These are phyloP conservation scores for Rhinella marina DNA, from an alignment of 2,797 vertebrate genomes.

Conservation along the genomic window DNA sequence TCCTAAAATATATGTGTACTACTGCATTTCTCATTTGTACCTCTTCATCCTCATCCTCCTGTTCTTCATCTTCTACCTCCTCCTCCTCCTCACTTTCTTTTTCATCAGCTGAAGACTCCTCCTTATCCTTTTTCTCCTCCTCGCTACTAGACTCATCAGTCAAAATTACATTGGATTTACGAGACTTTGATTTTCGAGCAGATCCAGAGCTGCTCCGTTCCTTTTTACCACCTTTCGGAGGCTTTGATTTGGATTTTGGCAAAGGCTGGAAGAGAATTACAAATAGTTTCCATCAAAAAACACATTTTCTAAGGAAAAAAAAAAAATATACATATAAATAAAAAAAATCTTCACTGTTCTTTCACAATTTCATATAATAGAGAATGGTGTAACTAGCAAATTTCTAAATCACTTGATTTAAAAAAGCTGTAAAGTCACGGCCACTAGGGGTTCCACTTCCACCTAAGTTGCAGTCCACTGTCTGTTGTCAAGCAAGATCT, in stretches of 20 bases:
- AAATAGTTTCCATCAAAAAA: conserved; percentile 2
- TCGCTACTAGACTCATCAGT: conserved; percentile 93
- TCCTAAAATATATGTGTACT: neutral
- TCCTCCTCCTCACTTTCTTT: conserved; percentile 80
- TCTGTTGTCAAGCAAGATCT: no score
- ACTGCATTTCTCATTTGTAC: neutral
- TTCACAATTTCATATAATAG: no score
- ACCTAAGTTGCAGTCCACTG: no score
- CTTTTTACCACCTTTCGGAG: conserved; percentile 80
- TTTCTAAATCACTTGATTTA: no score
- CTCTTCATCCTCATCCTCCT: conserved; percentile 29
- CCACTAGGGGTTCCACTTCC: no score
- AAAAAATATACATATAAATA: neutral
- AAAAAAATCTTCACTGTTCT: neutral
- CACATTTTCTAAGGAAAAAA: neutral
- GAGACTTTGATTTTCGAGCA: conserved; percentile 75
- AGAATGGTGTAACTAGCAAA: no score
- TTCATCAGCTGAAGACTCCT: conserved; percentile 81
- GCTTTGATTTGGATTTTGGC: conserved; percentile 80
- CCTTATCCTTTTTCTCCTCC: conserved; percentile 81
- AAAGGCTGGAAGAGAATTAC: conserved; percentile 68
- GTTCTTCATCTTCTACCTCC: conserved; percentile 64
- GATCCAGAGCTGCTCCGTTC: conserved; percentile 79
- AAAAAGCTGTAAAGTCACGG: no score
- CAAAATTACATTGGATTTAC: conserved; percentile 91